These are phyloP conservation scores for Archilochus colubris DNA, from an alignment of 2,113 vertebrate species.

Conservation along the genomic window DNA sequence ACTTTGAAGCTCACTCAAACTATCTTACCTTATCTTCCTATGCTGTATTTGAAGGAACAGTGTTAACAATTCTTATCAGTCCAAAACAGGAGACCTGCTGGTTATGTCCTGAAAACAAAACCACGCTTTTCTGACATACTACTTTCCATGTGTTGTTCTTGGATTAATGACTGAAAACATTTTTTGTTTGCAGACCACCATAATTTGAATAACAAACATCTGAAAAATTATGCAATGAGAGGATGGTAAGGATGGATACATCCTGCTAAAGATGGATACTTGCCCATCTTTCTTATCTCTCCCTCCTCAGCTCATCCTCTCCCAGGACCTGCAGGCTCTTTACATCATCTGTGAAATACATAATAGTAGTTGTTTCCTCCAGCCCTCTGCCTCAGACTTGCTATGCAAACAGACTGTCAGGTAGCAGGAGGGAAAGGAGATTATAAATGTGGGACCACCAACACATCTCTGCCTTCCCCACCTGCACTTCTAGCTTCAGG, in stretches of 20 bases:
- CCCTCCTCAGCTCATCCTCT: background rate
- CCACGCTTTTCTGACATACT: background rate
- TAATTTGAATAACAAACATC: background rate
- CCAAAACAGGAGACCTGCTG: background rate
- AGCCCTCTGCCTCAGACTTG: background rate
- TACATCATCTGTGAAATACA: background rate
- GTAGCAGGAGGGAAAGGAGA: background rate
- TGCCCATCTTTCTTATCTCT: background rate
- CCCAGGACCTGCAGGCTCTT: background rate
- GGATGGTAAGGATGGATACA: background rate
- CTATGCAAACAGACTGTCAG: background rate
- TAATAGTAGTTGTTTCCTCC: background rate
- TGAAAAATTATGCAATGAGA: background rate
- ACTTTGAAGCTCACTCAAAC: background rate
- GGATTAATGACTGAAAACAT: background rate
- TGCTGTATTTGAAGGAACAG: background rate
- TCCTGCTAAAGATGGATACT: background rate
- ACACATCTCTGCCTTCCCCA: background rate
- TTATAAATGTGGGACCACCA: background rate
- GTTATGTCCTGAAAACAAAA: background rate
- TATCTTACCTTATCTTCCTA: background rate
- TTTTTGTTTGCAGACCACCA: background rate
- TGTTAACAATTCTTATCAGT: conserved; percentile 1
- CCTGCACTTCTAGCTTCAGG: background rate
- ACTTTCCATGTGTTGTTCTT: background rate